Evolutionary conservation across 2,797 vertebrate genomes (phyloP), one percentile per base, ranked within the genome.

Genomic region (Crypturellus tataupa): DNA sequence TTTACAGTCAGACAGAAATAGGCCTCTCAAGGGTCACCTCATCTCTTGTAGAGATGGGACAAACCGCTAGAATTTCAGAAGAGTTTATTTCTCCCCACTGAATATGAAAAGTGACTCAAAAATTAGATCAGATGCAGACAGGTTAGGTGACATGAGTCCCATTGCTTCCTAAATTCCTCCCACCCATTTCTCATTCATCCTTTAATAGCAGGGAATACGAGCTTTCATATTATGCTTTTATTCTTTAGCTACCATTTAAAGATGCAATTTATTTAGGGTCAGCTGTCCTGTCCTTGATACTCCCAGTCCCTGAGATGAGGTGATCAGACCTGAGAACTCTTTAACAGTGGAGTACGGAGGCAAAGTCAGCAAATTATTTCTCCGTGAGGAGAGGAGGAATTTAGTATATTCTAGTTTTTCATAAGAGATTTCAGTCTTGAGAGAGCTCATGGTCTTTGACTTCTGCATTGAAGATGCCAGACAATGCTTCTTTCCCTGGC

Each of bases 1-100:
- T 47, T 53, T 59, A 20, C 51, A 82, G 84, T 39, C 80, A 88
- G 87, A 90, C 81, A 94, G 91, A 94, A 95, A 90, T 64, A 68
- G 92, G 91, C 56, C 84, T 92, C 90, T 93, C 89, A 92, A 33
- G 87, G 81, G 76, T 87, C 81, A 78, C 69, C 81, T 93, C 44
- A 33, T 68, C 72, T 89, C 72, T 12, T 64, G 73, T 1, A 0
- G 27, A 87, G 65, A 87, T 31, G 80, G 53, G 53, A 85, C 33
- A 75, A 85, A 80, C 53, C 27, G 62, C 84, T 87, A 10, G 68
- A 70, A 77, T 80, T 93, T 80, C 96, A 95, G 42, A 94, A 90
- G 75, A 53, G 63, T 75, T 96, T 90, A 87, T 89, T 94, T 93
- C 79, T 59, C 85, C 87, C 79, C 72, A 49, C 14, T 94, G 94